Percentiles rank a stretch among this genome's conserved stretches.
Conservation (phyloP, 2,797 vertebrate species). For the Enteromius treurensis region DNA sequence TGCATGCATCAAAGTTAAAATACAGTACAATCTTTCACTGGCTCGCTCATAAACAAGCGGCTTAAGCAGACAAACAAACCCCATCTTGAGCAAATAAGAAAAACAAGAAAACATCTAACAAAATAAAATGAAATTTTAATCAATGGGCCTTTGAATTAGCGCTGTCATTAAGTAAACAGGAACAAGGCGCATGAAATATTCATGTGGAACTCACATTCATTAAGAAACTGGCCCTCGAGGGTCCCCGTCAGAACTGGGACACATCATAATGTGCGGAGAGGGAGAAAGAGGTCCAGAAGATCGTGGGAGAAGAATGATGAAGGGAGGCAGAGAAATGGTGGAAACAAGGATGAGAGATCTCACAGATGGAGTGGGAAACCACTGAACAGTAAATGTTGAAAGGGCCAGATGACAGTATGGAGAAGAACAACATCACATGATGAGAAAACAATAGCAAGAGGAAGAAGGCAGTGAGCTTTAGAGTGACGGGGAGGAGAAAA, state of each 20-base stretch:
- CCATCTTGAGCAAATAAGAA: conserved; percentile 66
- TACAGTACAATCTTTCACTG: neutral
- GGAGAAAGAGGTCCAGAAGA: conserved; percentile 25
- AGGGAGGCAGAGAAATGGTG: neutral
- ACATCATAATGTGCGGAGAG: conserved; percentile 52
- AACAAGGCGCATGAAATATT: conserved; percentile 77
- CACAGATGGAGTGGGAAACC: neutral
- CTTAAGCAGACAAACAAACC: conserved; percentile 62
- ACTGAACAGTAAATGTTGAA: neutral
- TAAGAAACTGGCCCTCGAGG: conserved; percentile 64
- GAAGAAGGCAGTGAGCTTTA: neutral
- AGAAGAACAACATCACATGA: neutral
- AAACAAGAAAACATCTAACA: conserved; percentile 63
- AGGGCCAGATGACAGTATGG: neutral
- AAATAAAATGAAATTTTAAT: conserved; percentile 78
- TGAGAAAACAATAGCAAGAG: neutral
- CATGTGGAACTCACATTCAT: conserved; percentile 70
- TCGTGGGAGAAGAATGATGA: conserved; percentile 20
- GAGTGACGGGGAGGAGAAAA: neutral
- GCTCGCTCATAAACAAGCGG: conserved; percentile 14
- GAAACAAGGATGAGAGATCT: neutral
- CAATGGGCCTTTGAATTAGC: conserved; percentile 72
- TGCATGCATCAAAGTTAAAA: neutral
- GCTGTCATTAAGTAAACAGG: conserved; percentile 76
- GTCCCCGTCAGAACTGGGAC: conserved; percentile 68